These are phyloP conservation scores for Spheniscus mendiculus DNA, from an alignment of 2,113 vertebrate species.

Conservation along the genomic window DNA sequence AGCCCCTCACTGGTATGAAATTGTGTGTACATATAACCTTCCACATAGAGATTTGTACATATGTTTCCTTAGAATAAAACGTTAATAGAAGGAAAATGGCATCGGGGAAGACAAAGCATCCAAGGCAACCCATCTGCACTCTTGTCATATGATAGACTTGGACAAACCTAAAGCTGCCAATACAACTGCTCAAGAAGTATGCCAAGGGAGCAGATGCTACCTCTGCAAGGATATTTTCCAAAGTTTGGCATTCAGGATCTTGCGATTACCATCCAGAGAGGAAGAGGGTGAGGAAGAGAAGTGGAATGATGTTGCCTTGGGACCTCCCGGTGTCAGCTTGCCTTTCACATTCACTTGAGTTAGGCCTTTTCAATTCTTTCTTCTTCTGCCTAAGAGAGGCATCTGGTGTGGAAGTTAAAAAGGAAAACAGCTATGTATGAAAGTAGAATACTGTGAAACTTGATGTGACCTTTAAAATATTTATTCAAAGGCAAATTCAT, in stretches of 20 bases:
- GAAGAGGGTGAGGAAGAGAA: slow-evolving; percentile 38
- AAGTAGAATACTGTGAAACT: slow-evolving; percentile 12
- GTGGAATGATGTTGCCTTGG: slow-evolving; percentile 52
- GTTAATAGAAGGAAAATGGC: background rate
- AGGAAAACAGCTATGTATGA: background rate
- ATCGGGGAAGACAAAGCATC: background rate
- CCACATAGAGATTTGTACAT: background rate
- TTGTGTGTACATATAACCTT: background rate
- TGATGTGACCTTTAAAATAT: slow-evolving; percentile 4
- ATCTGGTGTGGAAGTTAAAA: background rate
- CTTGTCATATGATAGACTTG: slow-evolving; percentile 33
- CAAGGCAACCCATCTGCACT: slow-evolving; percentile 52
- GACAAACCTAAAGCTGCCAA: slow-evolving; percentile 28
- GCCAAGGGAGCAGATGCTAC: slow-evolving; percentile 58
- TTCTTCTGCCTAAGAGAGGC: background rate
- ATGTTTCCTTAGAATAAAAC: slow-evolving; percentile 14
- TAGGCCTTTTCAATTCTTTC: background rate
- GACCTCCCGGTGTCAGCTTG: slow-evolving; percentile 34
- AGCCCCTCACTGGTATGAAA: slow-evolving; percentile 17
- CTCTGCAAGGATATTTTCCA: slow-evolving; percentile 61
- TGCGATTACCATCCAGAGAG: slow-evolving; percentile 26
- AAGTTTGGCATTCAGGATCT: slow-evolving; percentile 39
- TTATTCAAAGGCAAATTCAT: slow-evolving; percentile 34
- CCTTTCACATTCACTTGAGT: background rate
- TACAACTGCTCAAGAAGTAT: slow-evolving; percentile 54